Evolutionary conservation across 1,140 invertebrate species (phyloP), one percentile per base, ranked within the genome.

Genomic region (Pseudomyrmex cubaensis): DNA sequence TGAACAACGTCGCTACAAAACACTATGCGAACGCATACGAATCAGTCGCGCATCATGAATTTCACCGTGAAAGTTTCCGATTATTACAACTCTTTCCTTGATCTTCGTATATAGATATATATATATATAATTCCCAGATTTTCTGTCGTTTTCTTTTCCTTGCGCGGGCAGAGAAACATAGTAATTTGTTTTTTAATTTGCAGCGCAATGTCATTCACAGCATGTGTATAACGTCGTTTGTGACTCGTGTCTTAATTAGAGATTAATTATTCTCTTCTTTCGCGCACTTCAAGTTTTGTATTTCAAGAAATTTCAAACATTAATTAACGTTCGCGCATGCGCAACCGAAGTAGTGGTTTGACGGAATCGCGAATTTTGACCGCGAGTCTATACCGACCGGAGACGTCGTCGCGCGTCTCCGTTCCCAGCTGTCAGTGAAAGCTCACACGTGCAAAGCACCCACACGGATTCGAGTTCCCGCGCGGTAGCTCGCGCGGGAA

Each of bases 391-490:
- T 17, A 17, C 22, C 63, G 20, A 46, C 54, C 17, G 35, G 50
- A 74, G 74, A 76, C 61, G 70, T 50, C 62, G 56, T 25, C 73
- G 56, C 59, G 54, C 25, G 25, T 25, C 25, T 86, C 85, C 85
- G 87, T 92, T 90, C 87, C 88, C 89, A 92, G 89, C 89, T 92
- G 91, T 86, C 91, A 86, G 91, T 91, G 91, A 92, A 93, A 93
- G 91, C 84, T 75, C 62, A 57, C 82, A 54, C 62, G 62, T 57
- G 50, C 46, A 48, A 48, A n/a, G 35, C 46, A 64, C 15, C 10
- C 59, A 64, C 67, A 56, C 15, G n/a, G 52, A n/a, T 74, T 46
- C 17, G 73, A n/a, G n/a, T n/a, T n/a, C n/a, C n/a, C 44, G 25
- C 10, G 22, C 57, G 80, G 64, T 64, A 35, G 35, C 35, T 35